phyloP scores from a whole-genome alignment of 2,113 vertebrate species.

The Procapra przewalskii region DNA sequence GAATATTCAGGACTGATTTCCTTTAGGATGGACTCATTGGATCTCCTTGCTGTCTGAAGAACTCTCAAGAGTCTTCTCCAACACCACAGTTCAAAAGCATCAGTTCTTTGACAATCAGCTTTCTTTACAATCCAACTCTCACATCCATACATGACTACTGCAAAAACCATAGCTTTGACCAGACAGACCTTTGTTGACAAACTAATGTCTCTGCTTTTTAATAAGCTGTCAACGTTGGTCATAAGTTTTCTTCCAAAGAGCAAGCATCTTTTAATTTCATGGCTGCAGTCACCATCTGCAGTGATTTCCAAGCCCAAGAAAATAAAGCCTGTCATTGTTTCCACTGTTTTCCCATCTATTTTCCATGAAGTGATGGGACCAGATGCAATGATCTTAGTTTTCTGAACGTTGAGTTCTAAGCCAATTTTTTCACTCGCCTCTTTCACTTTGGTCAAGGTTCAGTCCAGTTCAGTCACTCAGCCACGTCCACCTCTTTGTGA shows the following conservation, averaged over 20 bases:
- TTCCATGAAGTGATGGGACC: background rate
- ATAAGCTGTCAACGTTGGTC: background rate
- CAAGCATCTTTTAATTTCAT: background rate
- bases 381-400: background rate
- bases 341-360: background rate
- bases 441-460: background rate
- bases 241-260: background rate
- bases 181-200: background rate
- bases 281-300: background rate
- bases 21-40: background rate
- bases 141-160: background rate
- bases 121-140: background rate
- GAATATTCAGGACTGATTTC: background rate
- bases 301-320: background rate
- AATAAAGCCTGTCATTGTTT: background rate
- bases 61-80: background rate
- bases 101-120: background rate
- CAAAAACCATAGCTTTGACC: background rate
- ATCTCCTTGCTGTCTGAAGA: background rate
- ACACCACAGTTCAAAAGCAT: background rate
- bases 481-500: rapidly evolving
- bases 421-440: background rate
- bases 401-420: background rate
- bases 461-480: no score
- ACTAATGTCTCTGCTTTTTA: background rate